Evolutionary conservation across 2,797 vertebrate genomes (phyloP).

Genomic region (Lithobates sylvaticus): DNA sequence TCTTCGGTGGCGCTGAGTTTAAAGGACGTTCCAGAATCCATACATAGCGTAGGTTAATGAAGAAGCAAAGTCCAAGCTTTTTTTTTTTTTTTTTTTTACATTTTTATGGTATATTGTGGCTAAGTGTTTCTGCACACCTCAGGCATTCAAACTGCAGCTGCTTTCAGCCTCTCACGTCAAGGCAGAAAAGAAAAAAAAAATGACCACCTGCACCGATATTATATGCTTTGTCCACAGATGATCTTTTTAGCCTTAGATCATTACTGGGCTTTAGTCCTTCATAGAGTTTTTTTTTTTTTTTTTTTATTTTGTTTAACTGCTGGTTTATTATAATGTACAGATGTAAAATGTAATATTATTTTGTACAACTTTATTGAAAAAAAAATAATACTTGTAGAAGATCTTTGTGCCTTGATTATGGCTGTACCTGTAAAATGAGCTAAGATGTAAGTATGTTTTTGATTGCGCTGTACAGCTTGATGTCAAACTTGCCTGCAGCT

Average conservation of each 20-base stretch:
- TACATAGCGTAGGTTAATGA: constrained; percentile 72
- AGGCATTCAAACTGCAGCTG: constrained; percentile 77
- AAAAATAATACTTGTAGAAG: constrained; percentile 84
- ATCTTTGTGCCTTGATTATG: constrained; percentile 92
- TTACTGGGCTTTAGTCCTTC: constrained; percentile 77
- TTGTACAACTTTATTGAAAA: constrained; percentile 96
- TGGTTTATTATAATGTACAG: constrained; percentile 97
- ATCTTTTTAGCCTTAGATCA: constrained; percentile 80
- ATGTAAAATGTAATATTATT: constrained; percentile 98
- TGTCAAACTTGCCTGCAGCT: constrained; percentile 88
- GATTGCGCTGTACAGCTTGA: constrained; percentile 96
- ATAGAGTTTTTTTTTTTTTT: constrained; percentile 71
- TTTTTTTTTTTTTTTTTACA: constrained; percentile 51
- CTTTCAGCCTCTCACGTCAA: constrained; percentile 74
- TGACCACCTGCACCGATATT: constrained; percentile 75
- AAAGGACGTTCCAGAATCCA: constrained; percentile 72
- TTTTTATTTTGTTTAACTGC: constrained; percentile 86
- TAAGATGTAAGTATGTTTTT: constrained; percentile 92
- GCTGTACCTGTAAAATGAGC: constrained; percentile 92
- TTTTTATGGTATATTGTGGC: constrained; percentile 72
- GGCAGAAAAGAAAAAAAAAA: constrained; percentile 69
- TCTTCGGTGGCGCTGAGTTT: constrained; percentile 34
- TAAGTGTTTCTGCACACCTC: constrained; percentile 78
- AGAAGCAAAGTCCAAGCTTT: constrained; percentile 71
- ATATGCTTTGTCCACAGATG: constrained; percentile 82